Base-by-base conservation (phyloP, 2,888 invertebrate species). In the Troides aeacus region DNA sequence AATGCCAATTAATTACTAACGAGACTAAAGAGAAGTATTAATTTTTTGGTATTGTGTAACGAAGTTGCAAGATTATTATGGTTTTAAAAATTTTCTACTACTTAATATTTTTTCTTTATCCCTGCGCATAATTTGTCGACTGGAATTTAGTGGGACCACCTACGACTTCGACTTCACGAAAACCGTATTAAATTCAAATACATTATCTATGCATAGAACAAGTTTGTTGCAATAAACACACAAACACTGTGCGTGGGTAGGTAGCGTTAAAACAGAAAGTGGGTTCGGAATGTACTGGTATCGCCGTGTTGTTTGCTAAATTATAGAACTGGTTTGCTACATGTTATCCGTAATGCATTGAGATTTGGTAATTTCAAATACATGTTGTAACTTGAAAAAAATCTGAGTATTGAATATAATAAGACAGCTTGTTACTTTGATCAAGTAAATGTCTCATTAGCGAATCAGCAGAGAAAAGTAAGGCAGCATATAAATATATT, bases 191-290 rank as follows among this genome's bases (percentile, higher is more conserved):
- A 58, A 15, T 58, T 8, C 8, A 24, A 17, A 24, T 12, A 58
- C 23, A 58, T 23, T 24, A 12, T 15, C 24, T 58, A 15, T 12
- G 15, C 17, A 50, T 50, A 50, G 17, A 50, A 50, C 50, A 50
- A 50, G 50, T 50, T 18, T 50, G 50, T 50, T 50, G 15, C 17
- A 50, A 17, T 50, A 50, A 50, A 50, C 18, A 50, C 46, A 46
- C 18, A 18, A 24, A 24, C 46, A 10, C 24, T 46, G n/a, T 42
- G 15, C 30, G 24, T 12, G 57, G 36, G 56, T 18, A 18, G 17
- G 50, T 50, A 50, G 18, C 50, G 50, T 50, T 58, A 17, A 66
- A 62, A 62, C 62, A 68, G 66, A 67, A 62, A 68, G 62, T 60
- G 50, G 59, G 30, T 24, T 42, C 21, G 60, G 68, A 53, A 60